Conservation (phyloP, 2,113 vertebrate genomes). For the Neolamprologus hecqui region DNA sequence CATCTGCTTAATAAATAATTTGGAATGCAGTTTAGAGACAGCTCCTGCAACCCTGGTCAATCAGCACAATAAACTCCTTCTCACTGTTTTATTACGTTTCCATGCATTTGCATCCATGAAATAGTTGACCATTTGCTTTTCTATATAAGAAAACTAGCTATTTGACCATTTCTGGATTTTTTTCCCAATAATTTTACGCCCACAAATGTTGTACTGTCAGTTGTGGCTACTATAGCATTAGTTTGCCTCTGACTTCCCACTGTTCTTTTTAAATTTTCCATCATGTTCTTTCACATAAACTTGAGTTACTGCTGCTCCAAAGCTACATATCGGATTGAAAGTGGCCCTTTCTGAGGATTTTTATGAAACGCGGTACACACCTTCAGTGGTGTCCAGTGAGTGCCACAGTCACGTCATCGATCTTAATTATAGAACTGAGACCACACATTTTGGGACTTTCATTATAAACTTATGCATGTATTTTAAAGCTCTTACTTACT, state of each 20-base stretch:
- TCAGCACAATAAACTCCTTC: not conserved
- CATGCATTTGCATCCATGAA: not conserved
- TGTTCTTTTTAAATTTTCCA: not conserved
- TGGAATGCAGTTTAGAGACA: not conserved
- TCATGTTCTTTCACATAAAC: not conserved
- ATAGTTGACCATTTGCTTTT: not conserved
- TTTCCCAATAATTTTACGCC: not conserved
- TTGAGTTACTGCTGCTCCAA: not conserved
- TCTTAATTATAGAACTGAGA: not conserved
- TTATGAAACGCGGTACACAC: not conserved
- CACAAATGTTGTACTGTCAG: not conserved
- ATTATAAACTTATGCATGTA: not conserved
- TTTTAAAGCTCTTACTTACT: not conserved
- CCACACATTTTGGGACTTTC: not conserved
- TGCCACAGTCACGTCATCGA: not conserved
- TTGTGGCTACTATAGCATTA: not conserved
- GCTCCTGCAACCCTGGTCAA: not conserved
- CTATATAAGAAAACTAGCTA: not conserved
- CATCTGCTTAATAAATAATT: not conserved
- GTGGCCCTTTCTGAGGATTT: not conserved
- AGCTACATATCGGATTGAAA: not conserved
- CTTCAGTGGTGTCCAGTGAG: not conserved
- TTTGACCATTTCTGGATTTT: not conserved
- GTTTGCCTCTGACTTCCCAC: not conserved
- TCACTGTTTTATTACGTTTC: not conserved